Evolutionary conservation across 2,888 invertebrate genomes (phyloP).

Genomic region (Petrolisthes manimaculis): DNA sequence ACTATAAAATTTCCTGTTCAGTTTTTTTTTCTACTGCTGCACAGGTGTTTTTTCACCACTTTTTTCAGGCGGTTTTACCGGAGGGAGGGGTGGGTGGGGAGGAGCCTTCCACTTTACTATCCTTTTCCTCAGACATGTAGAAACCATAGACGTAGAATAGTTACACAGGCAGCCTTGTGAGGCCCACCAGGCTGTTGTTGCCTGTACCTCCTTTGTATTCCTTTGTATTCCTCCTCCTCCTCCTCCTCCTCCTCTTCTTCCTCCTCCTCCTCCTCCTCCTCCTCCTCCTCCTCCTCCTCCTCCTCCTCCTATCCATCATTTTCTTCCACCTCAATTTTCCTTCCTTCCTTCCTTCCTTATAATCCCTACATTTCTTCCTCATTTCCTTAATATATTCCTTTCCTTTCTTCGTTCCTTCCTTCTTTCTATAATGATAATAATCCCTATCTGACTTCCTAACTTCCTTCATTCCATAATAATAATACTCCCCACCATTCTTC

Average conservation of each 20-base stretch:
- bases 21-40: too few relatives aligned
- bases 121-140: too few relatives aligned
- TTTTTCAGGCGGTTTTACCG: too few relatives aligned
- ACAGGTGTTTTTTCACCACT: too few relatives aligned
- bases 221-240: too few relatives aligned
- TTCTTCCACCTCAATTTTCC: not conserved
- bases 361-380: slow-evolving; percentile 24
- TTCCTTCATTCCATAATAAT: not conserved
- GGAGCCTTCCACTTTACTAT: too few relatives aligned
- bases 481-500: not conserved
- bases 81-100: too few relatives aligned
- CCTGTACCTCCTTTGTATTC: too few relatives aligned
- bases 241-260: not conserved
- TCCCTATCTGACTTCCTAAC: not conserved
- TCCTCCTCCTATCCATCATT: not conserved
- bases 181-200: not conserved
- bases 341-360: slow-evolving; percentile 25
- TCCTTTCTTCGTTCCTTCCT: not conserved
- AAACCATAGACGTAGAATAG: too few relatives aligned
- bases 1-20: too few relatives aligned
- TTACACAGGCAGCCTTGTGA: not conserved
- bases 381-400: slow-evolving; percentile 4
- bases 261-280: not conserved
- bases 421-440: not conserved
- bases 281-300: not conserved